phyloP scores from a whole-genome alignment of 2,888 invertebrate species.

The Chironomus tentans region DNA sequence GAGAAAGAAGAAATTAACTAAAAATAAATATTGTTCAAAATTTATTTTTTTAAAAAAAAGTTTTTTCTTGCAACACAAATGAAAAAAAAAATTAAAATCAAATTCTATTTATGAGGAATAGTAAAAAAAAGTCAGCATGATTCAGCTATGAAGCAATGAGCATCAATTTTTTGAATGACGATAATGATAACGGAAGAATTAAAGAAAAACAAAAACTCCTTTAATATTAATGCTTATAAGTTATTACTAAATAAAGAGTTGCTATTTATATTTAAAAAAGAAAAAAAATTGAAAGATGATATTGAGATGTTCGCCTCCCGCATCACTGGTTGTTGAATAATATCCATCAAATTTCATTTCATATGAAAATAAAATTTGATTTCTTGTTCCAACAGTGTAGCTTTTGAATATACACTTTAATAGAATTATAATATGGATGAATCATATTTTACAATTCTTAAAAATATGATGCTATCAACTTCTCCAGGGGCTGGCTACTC shows the following conservation, averaged over 20 bases:
- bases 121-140: neutral
- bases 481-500: no score
- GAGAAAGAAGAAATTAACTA: neutral
- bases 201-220: neutral
- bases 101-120: no score
- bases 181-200: neutral
- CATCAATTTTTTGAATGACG: no score
- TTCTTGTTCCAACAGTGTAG: neutral
- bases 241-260: constrained; percentile 5
- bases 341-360: constrained; percentile 16
- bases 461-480: neutral
- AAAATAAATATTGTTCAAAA: constrained; percentile 11
- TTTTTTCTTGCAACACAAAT: neutral
- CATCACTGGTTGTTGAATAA: neutral
- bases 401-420: neutral
- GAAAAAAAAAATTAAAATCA: neutral
- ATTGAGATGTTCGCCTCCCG: neutral
- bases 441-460: neutral
- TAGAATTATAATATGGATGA: neutral
- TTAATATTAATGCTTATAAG: neutral
- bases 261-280: constrained; percentile 22
- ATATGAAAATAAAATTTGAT: neutral
- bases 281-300: neutral
- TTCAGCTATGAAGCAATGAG: no score
- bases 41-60: constrained; percentile 19